Conservation (phyloP, 1,140 invertebrate genomes). For the Branchinecta lindahli region DNA sequence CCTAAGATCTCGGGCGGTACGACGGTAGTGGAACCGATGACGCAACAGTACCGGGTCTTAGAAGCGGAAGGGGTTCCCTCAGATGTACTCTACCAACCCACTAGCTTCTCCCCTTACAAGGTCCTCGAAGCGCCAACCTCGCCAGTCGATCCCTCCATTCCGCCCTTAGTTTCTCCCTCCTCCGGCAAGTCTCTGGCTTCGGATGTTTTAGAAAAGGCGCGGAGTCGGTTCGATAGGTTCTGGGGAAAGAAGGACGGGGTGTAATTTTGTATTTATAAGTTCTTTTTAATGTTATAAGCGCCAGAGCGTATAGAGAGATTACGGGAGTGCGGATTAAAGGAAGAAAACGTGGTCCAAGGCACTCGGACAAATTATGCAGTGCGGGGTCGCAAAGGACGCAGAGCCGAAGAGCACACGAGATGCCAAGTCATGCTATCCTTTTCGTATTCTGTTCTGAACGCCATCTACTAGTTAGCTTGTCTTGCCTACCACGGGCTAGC, state of each 20-base stretch:
- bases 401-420: too few relatives aligned
- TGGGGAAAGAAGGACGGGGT: slow-evolving; percentile 42
- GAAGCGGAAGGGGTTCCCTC: slow-evolving; percentile 20
- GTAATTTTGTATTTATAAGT: neutral
- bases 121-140: slow-evolving; percentile 34
- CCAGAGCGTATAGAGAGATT: too few relatives aligned
- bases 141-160: slow-evolving; percentile 21
- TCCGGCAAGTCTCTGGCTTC: slow-evolving; percentile 43
- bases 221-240: slow-evolving; percentile 67
- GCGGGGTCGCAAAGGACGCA: too few relatives aligned
- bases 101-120: slow-evolving; percentile 23
- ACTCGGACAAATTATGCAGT: too few relatives aligned
- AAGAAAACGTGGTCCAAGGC: too few relatives aligned
- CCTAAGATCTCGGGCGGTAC: neutral
- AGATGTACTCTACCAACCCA: slow-evolving; percentile 21
- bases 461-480: too few relatives aligned
- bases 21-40: slow-evolving; percentile 18
- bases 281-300: too few relatives aligned
- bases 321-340: too few relatives aligned
- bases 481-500: too few relatives aligned
- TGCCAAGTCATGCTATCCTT: too few relatives aligned
- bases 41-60: slow-evolving; percentile 16
- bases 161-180: slow-evolving; percentile 30
- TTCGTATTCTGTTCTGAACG: too few relatives aligned
- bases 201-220: slow-evolving; percentile 62